Evolutionary conservation across 23 tunicate genomes (phyloP), one percentile per base, ranked within the genome.

Genomic region (Phallusia fumigata): DNA sequence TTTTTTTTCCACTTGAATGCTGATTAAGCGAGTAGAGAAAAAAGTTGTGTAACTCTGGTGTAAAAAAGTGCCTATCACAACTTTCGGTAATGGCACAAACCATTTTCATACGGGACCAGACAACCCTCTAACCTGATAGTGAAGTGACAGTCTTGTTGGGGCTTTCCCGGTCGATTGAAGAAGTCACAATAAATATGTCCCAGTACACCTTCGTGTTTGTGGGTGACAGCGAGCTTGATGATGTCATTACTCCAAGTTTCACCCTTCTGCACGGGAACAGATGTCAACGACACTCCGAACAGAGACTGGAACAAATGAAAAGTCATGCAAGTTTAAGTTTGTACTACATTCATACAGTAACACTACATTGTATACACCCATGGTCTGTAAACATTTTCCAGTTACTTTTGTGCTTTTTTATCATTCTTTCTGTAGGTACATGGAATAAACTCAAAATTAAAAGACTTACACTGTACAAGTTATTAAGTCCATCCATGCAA

Each of bases 141-240:
- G 82, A 95, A 95, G 51, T 95, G 99, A 69, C 99, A 95, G 75
- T 95, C 99, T 84, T 94, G 98, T 50, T 88, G 90, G 3, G 98
- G 93, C 49, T 94, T 94, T 30, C 90, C 94, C 10, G 88, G 83
- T 75, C 98, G 65, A 31, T 86, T 77, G 52, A 89, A 94, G 75
- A 94, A 89, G 51, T 94, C 98, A 50, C 98, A 94, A 64, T 94
- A 94, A 84, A 94, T 94, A 76, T 83, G 72, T 18, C 98, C 98
- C 18, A 89, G 76, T n/a, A 86, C 84, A 18, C 81, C 90, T 30
- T 76, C 84, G 0, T 22, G 31, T 53, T 58, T 73, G 64, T 86
- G 73, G 32, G 31, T 22, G 18, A 94, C 98, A 22, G 90, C 87
- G 0, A 94, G 88, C 76, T 94, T 94, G 11, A 94, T 79, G 72